A percentile compares a stretch with the other conserved stretches of the same genome.
Conservation (phyloP, 2,888 invertebrate species). For the Pheosia gnoma region DNA sequence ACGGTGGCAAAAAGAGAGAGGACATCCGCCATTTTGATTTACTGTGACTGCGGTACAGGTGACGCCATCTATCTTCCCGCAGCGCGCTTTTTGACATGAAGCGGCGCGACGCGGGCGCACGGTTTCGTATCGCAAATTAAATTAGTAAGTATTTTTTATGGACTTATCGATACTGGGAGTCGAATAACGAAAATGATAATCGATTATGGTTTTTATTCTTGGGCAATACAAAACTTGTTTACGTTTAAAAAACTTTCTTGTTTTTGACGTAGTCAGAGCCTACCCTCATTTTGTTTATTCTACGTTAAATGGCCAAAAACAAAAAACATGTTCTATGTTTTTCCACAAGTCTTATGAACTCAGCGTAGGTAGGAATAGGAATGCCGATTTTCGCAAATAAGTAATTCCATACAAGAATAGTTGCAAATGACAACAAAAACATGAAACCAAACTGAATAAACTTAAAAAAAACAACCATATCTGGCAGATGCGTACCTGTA, state of each 20-base stretch:
- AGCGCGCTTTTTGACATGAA: conserved; percentile 43
- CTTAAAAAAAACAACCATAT: conserved; percentile 18
- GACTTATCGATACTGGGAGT: conserved; percentile 1
- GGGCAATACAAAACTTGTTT: too few relatives aligned
- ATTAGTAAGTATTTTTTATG: conserved; percentile 12
- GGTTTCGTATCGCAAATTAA: conserved; percentile 19
- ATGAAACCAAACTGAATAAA: conserved; percentile 18
- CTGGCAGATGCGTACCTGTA: conserved; percentile 35
- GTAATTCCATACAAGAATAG: neutral
- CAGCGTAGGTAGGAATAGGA: too few relatives aligned
- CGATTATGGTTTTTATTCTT: too few relatives aligned
- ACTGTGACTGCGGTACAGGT: conserved; percentile 51
- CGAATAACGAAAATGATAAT: neutral
- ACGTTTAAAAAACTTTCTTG: too few relatives aligned
- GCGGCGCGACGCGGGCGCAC: conserved; percentile 19
- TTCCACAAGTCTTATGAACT: too few relatives aligned
- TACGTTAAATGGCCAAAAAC: too few relatives aligned
- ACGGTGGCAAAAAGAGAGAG: conserved; percentile 30
- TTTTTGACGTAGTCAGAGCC: too few relatives aligned
- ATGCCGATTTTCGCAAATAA: neutral
- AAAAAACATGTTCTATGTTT: too few relatives aligned
- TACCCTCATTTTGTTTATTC: too few relatives aligned
- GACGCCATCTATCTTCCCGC: conserved; percentile 57
- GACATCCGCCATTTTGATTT: conserved; percentile 63
- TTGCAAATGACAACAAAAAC: neutral